Evolutionary conservation across 2,888 invertebrate genomes (phyloP).

Genomic region (Lasiommata megera): DNA sequence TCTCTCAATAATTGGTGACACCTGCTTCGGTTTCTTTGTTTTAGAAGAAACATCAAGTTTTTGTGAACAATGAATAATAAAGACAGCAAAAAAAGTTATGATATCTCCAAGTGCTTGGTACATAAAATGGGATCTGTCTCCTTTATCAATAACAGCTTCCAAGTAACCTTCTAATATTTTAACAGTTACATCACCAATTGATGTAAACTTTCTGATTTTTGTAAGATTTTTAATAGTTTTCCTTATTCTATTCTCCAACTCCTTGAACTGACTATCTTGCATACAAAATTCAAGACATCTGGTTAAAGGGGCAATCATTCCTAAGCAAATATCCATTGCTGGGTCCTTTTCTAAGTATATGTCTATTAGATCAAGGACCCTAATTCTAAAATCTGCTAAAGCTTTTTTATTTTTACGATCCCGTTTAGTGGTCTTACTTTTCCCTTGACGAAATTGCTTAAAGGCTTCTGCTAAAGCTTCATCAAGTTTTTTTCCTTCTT

Average conservation of each 20-base stretch:
- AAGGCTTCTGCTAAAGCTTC: constrained; percentile 88
- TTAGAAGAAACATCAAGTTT: constrained; percentile 58
- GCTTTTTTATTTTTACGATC: constrained; percentile 84
- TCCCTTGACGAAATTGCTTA: constrained; percentile 81
- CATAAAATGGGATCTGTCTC: constrained; percentile 82
- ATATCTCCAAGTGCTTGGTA: constrained; percentile 85
- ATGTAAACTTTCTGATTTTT: constrained; percentile 81
- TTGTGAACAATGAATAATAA: constrained; percentile 83
- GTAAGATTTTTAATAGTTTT: constrained; percentile 83
- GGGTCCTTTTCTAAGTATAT: constrained; percentile 87
- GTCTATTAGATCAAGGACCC: constrained; percentile 88
- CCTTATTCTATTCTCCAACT: constrained; percentile 83
- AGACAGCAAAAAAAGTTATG: constrained; percentile 83
- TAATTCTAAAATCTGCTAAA: constrained; percentile 86
- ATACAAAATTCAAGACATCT: constrained; percentile 86
- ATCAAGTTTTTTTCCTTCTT: constrained; percentile 87
- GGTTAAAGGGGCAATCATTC: constrained; percentile 85
- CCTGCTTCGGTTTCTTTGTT: constrained; percentile 52
- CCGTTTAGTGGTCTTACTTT: constrained; percentile 75
- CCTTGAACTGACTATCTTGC: constrained; percentile 84
- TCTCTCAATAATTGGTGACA: constrained; percentile 66
- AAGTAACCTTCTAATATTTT: constrained; percentile 78
- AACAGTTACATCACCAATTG: constrained; percentile 77
- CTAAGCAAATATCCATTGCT: constrained; percentile 84
- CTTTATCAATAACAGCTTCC: constrained; percentile 83